Base-by-base conservation (phyloP, 2,797 vertebrate genomes). In the Tinamus major region DNA sequence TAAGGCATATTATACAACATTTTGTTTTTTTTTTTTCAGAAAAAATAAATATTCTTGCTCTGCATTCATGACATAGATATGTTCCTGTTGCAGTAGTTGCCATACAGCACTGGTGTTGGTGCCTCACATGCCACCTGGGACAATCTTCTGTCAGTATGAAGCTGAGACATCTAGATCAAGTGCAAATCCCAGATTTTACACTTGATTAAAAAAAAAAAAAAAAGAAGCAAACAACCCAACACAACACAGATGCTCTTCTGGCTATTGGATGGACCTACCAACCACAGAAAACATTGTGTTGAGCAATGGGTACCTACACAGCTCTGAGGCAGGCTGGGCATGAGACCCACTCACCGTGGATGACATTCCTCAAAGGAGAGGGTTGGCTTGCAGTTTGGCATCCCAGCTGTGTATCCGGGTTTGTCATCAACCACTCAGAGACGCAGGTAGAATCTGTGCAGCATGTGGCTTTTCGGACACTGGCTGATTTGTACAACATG, bases 261-360 rank as follows among this genome's bases (percentile, higher is more conserved):
- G 37, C 26, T 14, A 59, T 72, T 46, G 5, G 12, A 5, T 41
- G 7, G 59, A 90, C 10, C 4, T 70, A 76, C 35, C 13, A 59
- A 24, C 12, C 3, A 0, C 49, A 88, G 48, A 16, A 64, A 62
- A n/a, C 3, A 13, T 31, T 11, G 10, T 13, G 17, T n/a, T 41
- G 44, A 61, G 62, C 35, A 21, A 23, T 5, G 23, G 33, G 13
- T 33, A 68, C 16, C 53, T 51, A 33, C 0, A 0, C 13, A 55
- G 53, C 26, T 29, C 16, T 23, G 14, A 41, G 2, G 10, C 6
- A 39, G 17, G 5, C 5, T 9, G 10, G 5, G 37, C 14, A 31
- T 41, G 51, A 31, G 37, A 44, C 9, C 10, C 11, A 23, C 35
- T 78, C 2, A 0, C 12, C 35, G 4, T 3, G 0, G 0, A 9